Evolutionary conservation across 2,797 vertebrate genomes (phyloP).

Genomic region (Petrocephalus sullivani): DNA sequence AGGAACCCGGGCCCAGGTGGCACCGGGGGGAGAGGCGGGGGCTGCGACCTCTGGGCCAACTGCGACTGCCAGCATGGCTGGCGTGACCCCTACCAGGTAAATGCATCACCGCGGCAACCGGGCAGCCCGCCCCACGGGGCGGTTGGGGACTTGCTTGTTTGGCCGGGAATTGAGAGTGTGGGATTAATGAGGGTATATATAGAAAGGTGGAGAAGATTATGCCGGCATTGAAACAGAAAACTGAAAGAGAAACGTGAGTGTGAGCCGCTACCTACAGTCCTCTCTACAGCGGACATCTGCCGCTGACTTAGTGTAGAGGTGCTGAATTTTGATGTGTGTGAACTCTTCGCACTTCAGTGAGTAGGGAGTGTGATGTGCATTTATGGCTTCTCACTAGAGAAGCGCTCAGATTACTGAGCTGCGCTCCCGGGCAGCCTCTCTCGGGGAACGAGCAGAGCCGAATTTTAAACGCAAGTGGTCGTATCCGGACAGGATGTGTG

Average conservation of each 20-base stretch:
- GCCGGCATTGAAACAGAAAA: not conserved
- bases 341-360: slow-evolving; percentile 4
- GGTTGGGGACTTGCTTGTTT: not conserved
- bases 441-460: not conserved
- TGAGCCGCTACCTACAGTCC: not conserved
- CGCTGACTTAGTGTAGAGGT: not conserved
- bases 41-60: slow-evolving; percentile 67
- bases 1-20: slow-evolving; percentile 61
- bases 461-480: not conserved
- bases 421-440: not conserved
- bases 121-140: not conserved
- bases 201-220: not conserved
- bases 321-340: slow-evolving; percentile 27
- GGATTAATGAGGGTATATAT: not conserved
- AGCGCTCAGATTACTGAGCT: not conserved
- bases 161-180: not conserved
- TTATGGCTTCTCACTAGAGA: not conserved
- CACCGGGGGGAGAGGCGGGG: slow-evolving; percentile 56
- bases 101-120: not conserved
- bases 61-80: slow-evolving; percentile 70
- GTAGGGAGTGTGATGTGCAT: not conserved
- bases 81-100: slow-evolving; percentile 68
- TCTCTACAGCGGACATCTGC: not conserved
- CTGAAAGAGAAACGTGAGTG: slow-evolving; percentile 12
- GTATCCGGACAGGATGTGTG: not conserved